phyloP scores from a whole-genome alignment of 2,797 vertebrate genomes.

The Passerculus sandwichensis region DNA sequence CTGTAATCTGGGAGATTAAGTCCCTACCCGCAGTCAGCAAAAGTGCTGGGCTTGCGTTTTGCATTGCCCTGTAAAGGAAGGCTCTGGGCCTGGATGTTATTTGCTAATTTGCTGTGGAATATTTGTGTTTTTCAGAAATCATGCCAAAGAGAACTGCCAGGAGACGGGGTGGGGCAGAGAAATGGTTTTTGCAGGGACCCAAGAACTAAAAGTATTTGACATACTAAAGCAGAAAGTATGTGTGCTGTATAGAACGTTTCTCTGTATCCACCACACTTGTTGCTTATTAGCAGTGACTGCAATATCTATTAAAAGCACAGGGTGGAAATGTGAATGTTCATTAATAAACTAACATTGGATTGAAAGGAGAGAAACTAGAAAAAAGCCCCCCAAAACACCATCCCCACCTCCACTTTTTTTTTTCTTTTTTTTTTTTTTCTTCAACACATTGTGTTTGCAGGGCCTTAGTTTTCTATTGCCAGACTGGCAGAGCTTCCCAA shows the following conservation, averaged over 20 bases:
- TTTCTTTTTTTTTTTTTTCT: no score
- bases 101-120: neutral
- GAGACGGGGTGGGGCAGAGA: neutral
- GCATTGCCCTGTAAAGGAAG: neutral
- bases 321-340: neutral
- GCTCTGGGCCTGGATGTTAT: neutral
- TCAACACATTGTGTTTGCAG: accelerated
- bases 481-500: neutral
- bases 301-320: neutral
- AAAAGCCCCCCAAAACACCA: neutral
- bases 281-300: neutral
- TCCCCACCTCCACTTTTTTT: neutral
- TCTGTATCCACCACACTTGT: accelerated
- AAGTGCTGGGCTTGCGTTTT: neutral
- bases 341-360: neutral
- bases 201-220: neutral
- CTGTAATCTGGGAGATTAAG: neutral
- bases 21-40: accelerated
- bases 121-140: neutral
- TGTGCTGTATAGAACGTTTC: neutral
- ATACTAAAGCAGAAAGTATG: neutral
- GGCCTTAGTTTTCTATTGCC: neutral
- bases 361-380: neutral
- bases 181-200: neutral
- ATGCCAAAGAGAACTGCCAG: neutral